A percentile compares a stretch with the other conserved stretches of the same genome.
phyloP scores from a whole-genome alignment of 1,140 invertebrate species.

The Trinorchestia longiramus region DNA sequence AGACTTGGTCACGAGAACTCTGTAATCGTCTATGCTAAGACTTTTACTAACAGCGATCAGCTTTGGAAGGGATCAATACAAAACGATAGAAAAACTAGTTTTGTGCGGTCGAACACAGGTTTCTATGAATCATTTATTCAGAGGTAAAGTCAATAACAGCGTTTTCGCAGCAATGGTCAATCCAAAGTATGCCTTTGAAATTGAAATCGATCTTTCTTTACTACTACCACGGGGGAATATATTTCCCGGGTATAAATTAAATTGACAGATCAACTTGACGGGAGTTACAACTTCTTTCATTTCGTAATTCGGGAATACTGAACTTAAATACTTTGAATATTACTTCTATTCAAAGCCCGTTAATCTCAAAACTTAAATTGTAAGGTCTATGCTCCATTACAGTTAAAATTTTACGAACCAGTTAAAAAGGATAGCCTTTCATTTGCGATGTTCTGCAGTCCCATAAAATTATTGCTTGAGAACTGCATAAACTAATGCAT shows the following conservation, averaged over 20 bases:
- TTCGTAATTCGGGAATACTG: not conserved
- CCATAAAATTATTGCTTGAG: too few species aligned
- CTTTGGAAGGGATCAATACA: not conserved
- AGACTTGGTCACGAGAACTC: not conserved
- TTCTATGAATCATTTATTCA: not conserved
- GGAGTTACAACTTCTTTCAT: not conserved
- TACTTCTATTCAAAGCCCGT: too few species aligned
- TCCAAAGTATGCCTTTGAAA: not conserved
- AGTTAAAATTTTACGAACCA: too few species aligned
- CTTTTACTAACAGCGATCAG: not conserved
- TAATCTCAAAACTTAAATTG: too few species aligned
- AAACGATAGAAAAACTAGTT: not conserved
- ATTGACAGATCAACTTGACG: not conserved
- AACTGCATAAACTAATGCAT: too few species aligned
- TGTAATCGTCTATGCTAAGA: not conserved
- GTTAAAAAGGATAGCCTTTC: too few species aligned
- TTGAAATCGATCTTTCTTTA: not conserved
- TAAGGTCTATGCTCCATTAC: too few species aligned
- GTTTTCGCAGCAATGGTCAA: not conserved
- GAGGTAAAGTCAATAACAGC: not conserved
- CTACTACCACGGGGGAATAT: not conserved
- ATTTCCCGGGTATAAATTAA: not conserved
- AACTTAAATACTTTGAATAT: too few species aligned
- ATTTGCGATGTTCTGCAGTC: too few species aligned
- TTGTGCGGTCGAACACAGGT: not conserved